Evolutionary conservation across 1,140 invertebrate species (phyloP).

Genomic region (roundworm (Caenorhabditis elegans)): WBcel235 BX284602.5:4666501-4667000

Average conservation of each 20-base stretch:
- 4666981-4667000: slow-evolving; percentile 34
- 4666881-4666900: too few species aligned
- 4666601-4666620: neutral
- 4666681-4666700: neutral
- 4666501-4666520: neutral
- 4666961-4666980: slow-evolving; percentile 2
- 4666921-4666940: too few species aligned
- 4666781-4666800: too few species aligned
- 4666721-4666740: too few species aligned
- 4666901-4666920: too few species aligned
- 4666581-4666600: neutral
- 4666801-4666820: too few species aligned
- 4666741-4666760: too few species aligned
- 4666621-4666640: slow-evolving; percentile 8
- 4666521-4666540: neutral
- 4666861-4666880: too few species aligned
- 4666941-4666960: neutral
- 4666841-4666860: too few species aligned
- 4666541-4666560: neutral
- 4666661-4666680: neutral
- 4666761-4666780: too few species aligned
- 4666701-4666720: neutral
- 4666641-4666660: neutral
- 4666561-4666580: neutral
- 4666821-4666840: too few species aligned